Conservation (phyloP, 2,797 vertebrate genomes). For the Periophthalmus magnuspinnatus region DNA sequence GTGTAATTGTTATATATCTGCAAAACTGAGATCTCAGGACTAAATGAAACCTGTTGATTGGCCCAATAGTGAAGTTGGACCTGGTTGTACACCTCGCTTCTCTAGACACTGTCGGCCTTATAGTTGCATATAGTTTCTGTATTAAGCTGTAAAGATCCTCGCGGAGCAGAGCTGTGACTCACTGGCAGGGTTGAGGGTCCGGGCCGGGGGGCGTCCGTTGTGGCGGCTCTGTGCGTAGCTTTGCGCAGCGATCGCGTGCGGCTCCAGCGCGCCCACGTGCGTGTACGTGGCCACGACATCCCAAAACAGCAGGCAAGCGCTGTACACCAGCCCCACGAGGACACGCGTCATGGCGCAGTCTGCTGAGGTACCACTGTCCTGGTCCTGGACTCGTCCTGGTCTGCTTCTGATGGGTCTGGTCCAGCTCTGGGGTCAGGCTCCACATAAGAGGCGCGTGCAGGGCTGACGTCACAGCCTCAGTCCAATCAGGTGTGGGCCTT, state of each 20-base stretch:
- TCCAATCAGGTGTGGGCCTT: neutral
- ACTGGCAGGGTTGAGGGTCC: constrained; percentile 74
- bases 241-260: constrained; percentile 57
- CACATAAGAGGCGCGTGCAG: constrained; percentile 53
- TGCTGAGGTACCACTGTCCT: neutral
- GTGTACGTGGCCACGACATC: constrained; percentile 66
- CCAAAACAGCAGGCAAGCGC: constrained; percentile 62
- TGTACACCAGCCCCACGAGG: constrained; percentile 62
- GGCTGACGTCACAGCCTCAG: constrained; percentile 33
- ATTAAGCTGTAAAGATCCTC: neutral
- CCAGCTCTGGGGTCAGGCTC: constrained; percentile 19
- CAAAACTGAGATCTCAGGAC: too few relatives aligned
- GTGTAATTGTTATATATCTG: too few relatives aligned
- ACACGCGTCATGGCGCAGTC: constrained; percentile 59
- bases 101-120: too few relatives aligned
- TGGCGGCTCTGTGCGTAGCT: constrained; percentile 71
- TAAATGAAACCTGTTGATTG: too few relatives aligned
- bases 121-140: neutral
- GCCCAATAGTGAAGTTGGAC: too few relatives aligned
- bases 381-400: neutral
- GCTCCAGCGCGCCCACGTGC: constrained; percentile 45
- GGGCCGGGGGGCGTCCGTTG: constrained; percentile 41
- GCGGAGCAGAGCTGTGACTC: constrained; percentile 26
- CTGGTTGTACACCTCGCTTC: too few relatives aligned
- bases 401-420: neutral